Conservation (phyloP, 2,113 vertebrate species). For the Tiliqua scincoides region DNA sequence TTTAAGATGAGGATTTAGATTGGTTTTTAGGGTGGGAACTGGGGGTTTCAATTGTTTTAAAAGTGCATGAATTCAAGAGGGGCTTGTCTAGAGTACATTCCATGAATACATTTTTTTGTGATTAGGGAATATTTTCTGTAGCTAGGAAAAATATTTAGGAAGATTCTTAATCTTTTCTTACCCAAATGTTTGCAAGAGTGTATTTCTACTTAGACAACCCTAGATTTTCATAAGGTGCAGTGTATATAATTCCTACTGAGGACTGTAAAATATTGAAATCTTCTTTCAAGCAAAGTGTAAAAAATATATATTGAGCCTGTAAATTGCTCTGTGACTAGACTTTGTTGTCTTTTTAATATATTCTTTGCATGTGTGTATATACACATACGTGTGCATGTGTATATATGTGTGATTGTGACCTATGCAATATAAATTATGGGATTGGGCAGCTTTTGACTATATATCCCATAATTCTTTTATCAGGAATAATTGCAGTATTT, state of each 20-base stretch:
- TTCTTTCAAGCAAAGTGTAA: conserved; percentile 81
- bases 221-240: conserved; percentile 84
- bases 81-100: conserved; percentile 78
- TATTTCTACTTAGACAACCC: conserved; percentile 81
- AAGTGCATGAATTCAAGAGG: conserved; percentile 77
- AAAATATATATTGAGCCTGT: conserved; percentile 82
- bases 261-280: conserved; percentile 85
- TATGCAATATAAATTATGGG: conserved; percentile 90
- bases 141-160: conserved; percentile 81
- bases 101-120: conserved; percentile 79
- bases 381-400: conserved; percentile 64
- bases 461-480: conserved; percentile 83
- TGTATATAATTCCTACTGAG: conserved; percentile 84
- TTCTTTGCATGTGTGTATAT: conserved; percentile 77
- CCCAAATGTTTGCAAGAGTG: conserved; percentile 81
- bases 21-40: conserved; percentile 78
- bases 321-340: conserved; percentile 84
- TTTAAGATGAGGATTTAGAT: conserved; percentile 79
- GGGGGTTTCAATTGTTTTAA: conserved; percentile 78
- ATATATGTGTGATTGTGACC: conserved; percentile 84
- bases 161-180: conserved; percentile 78
- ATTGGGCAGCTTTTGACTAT: conserved; percentile 77
- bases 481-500: conserved; percentile 88
- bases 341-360: conserved; percentile 84
- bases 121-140: conserved; percentile 80